These are phyloP conservation scores for Pachydiplax longipennis DNA, from an alignment of 2,888 invertebrate species.

Conservation along the genomic window DNA sequence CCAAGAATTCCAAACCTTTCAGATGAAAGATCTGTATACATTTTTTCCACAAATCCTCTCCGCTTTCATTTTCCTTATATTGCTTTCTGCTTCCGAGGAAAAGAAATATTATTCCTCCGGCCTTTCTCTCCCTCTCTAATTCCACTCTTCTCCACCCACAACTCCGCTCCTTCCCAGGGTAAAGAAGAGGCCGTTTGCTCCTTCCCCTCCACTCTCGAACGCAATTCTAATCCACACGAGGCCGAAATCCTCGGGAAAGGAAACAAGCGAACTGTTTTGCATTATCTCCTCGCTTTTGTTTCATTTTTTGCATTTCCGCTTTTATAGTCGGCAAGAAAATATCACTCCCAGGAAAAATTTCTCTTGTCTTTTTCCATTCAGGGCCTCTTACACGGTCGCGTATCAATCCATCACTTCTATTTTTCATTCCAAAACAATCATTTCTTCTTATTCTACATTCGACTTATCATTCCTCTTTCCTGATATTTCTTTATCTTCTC, in stretches of 20 bases:
- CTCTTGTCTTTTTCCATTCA: neutral
- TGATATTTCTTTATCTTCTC: no score
- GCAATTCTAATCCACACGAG: neutral
- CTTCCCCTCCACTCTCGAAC: neutral
- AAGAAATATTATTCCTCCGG: neutral
- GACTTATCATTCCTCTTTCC: no score
- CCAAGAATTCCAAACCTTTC: neutral
- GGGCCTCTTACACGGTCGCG: neutral
- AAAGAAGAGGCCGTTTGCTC: neutral
- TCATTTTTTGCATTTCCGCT: slow-evolving; percentile 11
- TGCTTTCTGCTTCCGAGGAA: neutral
- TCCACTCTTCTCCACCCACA: neutral
- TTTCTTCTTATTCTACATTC: neutral
- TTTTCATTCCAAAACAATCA: neutral
- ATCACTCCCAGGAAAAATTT: neutral
- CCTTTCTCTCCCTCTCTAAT: neutral
- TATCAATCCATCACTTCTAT: neutral
- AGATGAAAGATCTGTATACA: neutral
- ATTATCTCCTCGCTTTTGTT: slow-evolving; percentile 6
- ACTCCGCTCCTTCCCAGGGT: neutral
- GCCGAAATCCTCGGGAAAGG: neutral
- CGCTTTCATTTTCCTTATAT: neutral
- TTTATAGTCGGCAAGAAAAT: neutral
- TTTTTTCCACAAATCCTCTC: neutral
- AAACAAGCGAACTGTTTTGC: slow-evolving; percentile 21